These are phyloP conservation scores for Popillia japonica DNA, from an alignment of 1,140 invertebrate species.

Conservation along the genomic window DNA sequence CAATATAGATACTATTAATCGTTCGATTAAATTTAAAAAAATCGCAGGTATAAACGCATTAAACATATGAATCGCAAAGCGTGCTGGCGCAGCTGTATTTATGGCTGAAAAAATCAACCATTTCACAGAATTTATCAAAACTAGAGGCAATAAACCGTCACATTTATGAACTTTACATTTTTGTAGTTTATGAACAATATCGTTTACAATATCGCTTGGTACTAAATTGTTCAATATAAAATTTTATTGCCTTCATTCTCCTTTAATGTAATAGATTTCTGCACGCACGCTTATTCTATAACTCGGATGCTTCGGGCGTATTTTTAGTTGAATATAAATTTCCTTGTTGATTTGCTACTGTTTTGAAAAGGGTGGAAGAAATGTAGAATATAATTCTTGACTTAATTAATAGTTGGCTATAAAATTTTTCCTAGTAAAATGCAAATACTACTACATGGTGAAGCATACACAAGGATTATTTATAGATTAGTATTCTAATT, in stretches of 20 bases:
- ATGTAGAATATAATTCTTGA: neutral
- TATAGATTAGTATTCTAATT: no score
- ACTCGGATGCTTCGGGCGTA: neutral
- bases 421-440: neutral
- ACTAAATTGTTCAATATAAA: constrained; percentile 35
- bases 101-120: neutral
- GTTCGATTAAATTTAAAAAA: neutral
- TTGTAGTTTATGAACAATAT: constrained; percentile 24
- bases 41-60: neutral
- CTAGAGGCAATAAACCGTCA: constrained; percentile 9
- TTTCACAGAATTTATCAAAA: neutral
- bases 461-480: no score
- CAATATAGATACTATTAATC: neutral
- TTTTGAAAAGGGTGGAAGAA: neutral
- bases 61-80: neutral
- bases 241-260: constrained; percentile 26
- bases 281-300: neutral
- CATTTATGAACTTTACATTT: constrained; percentile 31
- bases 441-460: neutral
- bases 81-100: neutral
- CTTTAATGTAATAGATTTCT: constrained; percentile 24
- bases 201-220: constrained; percentile 31
- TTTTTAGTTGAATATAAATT: constrained; percentile 19
- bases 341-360: constrained; percentile 5
- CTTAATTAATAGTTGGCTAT: neutral